Conservation (phyloP, 2,113 vertebrate species). For the Pterocles orientalis region DNA sequence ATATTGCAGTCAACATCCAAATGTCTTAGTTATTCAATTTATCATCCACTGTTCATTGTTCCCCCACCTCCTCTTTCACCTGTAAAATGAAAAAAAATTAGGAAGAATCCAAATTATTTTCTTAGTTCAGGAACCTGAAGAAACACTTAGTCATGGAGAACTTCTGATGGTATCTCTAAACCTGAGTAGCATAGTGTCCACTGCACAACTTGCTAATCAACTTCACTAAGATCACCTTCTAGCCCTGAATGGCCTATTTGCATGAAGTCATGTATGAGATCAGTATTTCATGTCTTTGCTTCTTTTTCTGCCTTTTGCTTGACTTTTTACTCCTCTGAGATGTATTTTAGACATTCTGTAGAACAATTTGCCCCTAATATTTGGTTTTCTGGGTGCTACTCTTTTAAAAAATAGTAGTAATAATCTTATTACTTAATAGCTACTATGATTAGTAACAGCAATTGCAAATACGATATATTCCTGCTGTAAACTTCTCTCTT, state of each 20-base stretch:
- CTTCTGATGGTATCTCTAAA: not conserved
- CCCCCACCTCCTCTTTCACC: no score
- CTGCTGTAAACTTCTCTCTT: not conserved
- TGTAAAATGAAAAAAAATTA: no score
- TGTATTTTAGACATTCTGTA: not conserved
- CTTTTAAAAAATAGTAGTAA: not conserved
- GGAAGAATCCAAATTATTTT: no score
- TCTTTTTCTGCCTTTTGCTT: not conserved
- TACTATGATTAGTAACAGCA: not conserved
- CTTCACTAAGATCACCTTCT: fast-evolving
- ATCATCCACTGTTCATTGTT: no score
- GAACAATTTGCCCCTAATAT: not conserved
- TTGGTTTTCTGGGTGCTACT: not conserved
- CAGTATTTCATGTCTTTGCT: not conserved
- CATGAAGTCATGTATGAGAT: not conserved
- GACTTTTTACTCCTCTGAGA: not conserved
- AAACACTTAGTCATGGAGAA: not conserved
- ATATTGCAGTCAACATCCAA: no score
- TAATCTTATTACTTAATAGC: not conserved
- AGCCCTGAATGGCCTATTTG: not conserved
- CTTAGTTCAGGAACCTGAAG: not conserved
- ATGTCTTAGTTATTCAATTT: no score
- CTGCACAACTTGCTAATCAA: not conserved
- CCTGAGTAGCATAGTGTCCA: not conserved
- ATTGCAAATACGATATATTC: not conserved